Conservation (phyloP, 2,113 vertebrate genomes). For the Mesitornis unicolor region DNA sequence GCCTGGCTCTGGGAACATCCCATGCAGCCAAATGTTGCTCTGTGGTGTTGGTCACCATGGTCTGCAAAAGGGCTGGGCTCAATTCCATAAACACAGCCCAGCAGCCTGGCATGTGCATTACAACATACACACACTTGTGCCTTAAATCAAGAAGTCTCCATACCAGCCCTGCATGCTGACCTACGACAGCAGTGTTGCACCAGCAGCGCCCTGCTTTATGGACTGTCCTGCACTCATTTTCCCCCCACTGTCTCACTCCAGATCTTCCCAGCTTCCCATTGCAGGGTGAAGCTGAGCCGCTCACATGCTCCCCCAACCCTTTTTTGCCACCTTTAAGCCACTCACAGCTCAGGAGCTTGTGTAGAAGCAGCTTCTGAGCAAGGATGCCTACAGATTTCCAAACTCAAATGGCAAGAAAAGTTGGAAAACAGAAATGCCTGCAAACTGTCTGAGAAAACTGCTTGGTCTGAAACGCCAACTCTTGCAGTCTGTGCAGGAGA, state of each 20-base stretch:
- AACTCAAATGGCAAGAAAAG: neutral
- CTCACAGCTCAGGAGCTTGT: neutral
- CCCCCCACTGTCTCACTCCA: neutral
- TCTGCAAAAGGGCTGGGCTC: neutral
- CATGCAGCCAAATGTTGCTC: neutral
- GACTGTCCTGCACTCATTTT: accelerated
- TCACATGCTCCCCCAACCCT: neutral
- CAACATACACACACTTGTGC: neutral
- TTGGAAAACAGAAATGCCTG: neutral
- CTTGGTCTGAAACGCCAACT: neutral
- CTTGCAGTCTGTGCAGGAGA: accelerated
- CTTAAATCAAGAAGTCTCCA: neutral
- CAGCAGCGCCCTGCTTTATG: neutral
- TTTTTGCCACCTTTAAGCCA: neutral
- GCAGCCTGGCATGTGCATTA: neutral
- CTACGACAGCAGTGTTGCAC: neutral
- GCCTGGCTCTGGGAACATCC: neutral
- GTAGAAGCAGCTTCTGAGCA: neutral
- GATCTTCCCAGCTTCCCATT: neutral
- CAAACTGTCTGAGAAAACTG: accelerated
- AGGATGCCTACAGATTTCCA: neutral
- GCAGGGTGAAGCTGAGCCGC: neutral
- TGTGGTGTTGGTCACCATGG: accelerated
- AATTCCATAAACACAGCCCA: neutral
- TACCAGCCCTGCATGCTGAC: neutral